phyloP scores from a whole-genome alignment of 2,113 vertebrate genomes.

The Pluvialis apricaria region DNA sequence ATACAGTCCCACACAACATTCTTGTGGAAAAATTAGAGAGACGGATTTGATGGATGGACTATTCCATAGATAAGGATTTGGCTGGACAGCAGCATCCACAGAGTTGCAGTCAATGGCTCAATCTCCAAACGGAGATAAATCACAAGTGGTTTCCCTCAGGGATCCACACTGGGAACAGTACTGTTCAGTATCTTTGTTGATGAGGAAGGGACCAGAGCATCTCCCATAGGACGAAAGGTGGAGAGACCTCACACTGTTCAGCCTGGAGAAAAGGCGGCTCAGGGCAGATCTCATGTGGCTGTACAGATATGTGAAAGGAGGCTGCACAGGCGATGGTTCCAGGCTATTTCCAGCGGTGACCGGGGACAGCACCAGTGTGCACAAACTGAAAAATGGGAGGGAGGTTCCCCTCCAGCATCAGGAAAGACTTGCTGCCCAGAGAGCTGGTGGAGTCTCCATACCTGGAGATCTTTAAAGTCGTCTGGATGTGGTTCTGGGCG shows the following conservation, averaged over 20 bases:
- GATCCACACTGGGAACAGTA: neutral
- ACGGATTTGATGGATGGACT: rapidly evolving
- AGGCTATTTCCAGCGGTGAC: too few relatives aligned
- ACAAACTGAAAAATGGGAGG: neutral
- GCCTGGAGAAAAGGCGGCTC: neutral
- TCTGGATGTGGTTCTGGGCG: too few relatives aligned
- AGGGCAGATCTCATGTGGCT: neutral
- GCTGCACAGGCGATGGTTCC: rapidly evolving
- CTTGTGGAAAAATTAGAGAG: neutral
- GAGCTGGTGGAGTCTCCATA: neutral
- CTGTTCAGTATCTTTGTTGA: neutral
- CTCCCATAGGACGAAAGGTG: neutral
- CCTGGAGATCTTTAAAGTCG: too few relatives aligned
- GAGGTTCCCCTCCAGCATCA: neutral
- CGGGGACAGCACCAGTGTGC: neutral
- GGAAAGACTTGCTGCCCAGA: neutral
- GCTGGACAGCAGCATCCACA: neutral
- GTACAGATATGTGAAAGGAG: neutral
- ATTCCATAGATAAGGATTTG: neutral
- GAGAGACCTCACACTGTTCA: neutral
- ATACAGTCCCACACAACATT: neutral
- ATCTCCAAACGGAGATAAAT: neutral
- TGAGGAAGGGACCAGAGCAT: neutral
- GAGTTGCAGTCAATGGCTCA: neutral
- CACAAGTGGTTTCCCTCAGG: neutral